phyloP scores from a whole-genome alignment of 1,140 invertebrate genomes.

The Aphis craccivora region DNA sequence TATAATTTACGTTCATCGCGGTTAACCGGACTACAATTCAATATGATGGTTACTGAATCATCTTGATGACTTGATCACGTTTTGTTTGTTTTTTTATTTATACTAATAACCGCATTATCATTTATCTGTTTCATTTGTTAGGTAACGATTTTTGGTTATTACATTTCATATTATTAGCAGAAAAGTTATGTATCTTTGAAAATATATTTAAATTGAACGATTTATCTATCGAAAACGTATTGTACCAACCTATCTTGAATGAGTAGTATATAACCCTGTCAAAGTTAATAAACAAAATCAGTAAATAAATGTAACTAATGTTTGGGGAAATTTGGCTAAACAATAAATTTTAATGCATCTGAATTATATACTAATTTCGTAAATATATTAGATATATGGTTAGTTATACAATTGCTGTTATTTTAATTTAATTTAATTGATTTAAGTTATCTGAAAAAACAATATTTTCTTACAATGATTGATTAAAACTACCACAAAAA shows the following conservation, averaged over 20 bases:
- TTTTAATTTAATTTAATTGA: slow-evolving; percentile 13
- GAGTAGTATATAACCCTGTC: background rate
- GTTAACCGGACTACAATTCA: background rate
- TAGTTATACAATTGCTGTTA: background rate
- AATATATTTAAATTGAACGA: background rate
- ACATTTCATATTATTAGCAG: background rate
- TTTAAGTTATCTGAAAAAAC: background rate
- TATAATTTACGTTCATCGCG: background rate
- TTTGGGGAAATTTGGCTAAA: background rate
- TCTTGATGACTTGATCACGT: background rate
- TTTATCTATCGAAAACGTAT: background rate
- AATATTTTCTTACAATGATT: background rate
- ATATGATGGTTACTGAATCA: background rate
- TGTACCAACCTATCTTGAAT: background rate
- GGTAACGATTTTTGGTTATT: background rate
- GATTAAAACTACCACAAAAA: background rate
- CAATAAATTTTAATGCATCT: background rate
- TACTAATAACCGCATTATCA: background rate
- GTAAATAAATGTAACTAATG: background rate
- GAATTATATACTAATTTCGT: background rate
- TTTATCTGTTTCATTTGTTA: background rate
- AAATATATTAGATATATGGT: background rate
- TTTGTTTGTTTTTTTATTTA: too few species aligned
- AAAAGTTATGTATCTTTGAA: background rate
- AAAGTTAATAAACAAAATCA: slow-evolving; percentile 4